Base-by-base conservation (phyloP, 2,888 invertebrate genomes). In the Cyclophora albipunctata region DNA sequence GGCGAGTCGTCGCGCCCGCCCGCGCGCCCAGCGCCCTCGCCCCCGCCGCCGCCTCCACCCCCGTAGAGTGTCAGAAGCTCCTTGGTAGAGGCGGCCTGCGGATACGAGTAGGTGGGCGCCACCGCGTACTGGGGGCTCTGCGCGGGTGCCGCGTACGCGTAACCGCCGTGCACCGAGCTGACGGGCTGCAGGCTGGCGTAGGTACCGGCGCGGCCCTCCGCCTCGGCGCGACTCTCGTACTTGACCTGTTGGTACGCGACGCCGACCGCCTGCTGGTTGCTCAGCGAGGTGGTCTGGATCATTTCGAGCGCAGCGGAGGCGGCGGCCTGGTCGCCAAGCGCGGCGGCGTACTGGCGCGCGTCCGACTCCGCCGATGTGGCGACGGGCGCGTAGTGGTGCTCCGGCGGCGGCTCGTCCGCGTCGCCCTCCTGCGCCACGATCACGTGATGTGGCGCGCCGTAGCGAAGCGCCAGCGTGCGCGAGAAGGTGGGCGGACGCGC, bases 131-230 rank as follows among this genome's bases (percentile, higher is more conserved):
- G 50, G 50, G 50, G 47, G 43, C 79, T 78, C 20, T 5, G 3
- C 43, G 43, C 5, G 42, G 42, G 42, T 2, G 42, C 63, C 1
- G 78, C 76, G 51, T 80, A 80, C 40, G 80, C 72, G 64, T 84
- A 86, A 4, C 81, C 78, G 4, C 80, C 75, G 59, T 76, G 85
- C 33, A 90, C 79, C 5, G 91, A 84, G 3, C 91, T 88, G 2
- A 92, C 92, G 1, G 92, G 91, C 69, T 93, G 92, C 55, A 93
- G 74, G 59, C 91, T 91, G 0, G 92, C 91, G 63, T 92, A 92
- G 34, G 90, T 92, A 45, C 72, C 79, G 42, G 79, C 71, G n/a
- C 82, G 78, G 42, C 75, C 75, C 53, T 84, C 76, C 33, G 74
- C 70, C 56, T 88, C 73, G 40, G 66, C 70, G 53, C 90, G 78